Evolutionary conservation across 2,113 vertebrate genomes (phyloP).

Genomic region (Amblyornis subalaris): DNA sequence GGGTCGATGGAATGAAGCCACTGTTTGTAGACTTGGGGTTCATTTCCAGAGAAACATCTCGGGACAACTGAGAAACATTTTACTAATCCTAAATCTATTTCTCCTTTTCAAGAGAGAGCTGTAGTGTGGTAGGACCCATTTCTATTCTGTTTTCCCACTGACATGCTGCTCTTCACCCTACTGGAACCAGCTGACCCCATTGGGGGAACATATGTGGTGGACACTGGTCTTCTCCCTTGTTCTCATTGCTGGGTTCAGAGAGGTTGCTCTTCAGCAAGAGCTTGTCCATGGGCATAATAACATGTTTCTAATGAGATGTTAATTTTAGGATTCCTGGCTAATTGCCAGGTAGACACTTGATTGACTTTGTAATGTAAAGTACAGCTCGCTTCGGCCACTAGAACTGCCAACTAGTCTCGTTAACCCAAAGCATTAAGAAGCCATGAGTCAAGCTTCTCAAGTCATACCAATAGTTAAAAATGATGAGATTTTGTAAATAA

Average conservation of each 20-base stretch:
- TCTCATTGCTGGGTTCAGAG: not conserved
- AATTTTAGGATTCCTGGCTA: constrained; percentile 19
- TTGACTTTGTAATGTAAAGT: not conserved
- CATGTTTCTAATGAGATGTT: not conserved
- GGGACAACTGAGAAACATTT: not conserved
- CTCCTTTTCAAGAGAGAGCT: not conserved
- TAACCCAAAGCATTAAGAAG: not conserved
- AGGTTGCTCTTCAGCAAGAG: not conserved
- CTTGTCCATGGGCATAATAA: not conserved
- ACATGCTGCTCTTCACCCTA: not conserved
- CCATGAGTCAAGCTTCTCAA: not conserved
- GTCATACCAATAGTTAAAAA: not conserved
- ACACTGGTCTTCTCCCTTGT: not conserved
- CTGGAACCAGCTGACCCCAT: not conserved
- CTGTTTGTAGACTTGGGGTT: not conserved
- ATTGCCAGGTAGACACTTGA: not conserved
- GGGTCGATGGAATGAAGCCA: too few species aligned
- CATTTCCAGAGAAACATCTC: not conserved
- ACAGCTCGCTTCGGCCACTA: not conserved
- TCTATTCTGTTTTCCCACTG: not conserved
- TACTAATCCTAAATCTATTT: not conserved
- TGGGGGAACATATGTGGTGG: not conserved
- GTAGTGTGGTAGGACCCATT: not conserved
- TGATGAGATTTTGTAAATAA: not conserved
- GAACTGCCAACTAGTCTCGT: not conserved